Conservation (phyloP, 35 echinoderm and acorn worm species). For the Chiridota heheva region DNA sequence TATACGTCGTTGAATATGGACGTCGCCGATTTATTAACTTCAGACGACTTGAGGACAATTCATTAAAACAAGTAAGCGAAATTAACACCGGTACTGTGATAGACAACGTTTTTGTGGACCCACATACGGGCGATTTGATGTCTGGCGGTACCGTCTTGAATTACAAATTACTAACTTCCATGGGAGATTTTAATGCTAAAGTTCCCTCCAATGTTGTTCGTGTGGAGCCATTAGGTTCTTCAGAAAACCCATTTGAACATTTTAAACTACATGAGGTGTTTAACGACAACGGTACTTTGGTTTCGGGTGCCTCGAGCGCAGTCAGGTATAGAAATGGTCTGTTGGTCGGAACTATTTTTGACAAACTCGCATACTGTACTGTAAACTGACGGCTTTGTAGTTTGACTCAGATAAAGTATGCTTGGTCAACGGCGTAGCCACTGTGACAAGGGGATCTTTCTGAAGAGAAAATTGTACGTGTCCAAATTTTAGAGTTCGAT, state of each 20-base stretch:
- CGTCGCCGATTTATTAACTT: conserved; percentile 14
- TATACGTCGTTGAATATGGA: conserved; percentile 5
- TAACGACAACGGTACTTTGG: conserved; percentile 1
- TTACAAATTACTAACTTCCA: background rate
- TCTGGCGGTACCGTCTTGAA: background rate
- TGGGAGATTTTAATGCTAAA: background rate
- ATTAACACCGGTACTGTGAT: too few species aligned
- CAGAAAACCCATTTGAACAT: background rate
- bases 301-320: conserved; percentile 10
- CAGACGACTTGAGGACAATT: background rate
- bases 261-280: conserved; percentile 34
- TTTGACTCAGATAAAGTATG: too few species aligned
- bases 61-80: background rate
- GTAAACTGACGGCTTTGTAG: too few species aligned
- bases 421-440: too few species aligned
- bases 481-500: too few species aligned
- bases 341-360: conserved; percentile 25
- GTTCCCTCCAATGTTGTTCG: conserved; percentile 10
- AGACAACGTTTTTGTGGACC: conserved; percentile 33
- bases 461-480: too few species aligned
- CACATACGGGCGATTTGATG: conserved; percentile 30
- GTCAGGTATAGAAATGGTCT: conserved; percentile 21
- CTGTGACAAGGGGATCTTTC: too few species aligned
- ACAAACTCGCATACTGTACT: conserved; percentile 40
- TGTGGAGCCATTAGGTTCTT: background rate